These are phyloP conservation scores for Engystomops pustulosus DNA, from an alignment of 2,113 vertebrate genomes.

Conservation along the genomic window DNA sequence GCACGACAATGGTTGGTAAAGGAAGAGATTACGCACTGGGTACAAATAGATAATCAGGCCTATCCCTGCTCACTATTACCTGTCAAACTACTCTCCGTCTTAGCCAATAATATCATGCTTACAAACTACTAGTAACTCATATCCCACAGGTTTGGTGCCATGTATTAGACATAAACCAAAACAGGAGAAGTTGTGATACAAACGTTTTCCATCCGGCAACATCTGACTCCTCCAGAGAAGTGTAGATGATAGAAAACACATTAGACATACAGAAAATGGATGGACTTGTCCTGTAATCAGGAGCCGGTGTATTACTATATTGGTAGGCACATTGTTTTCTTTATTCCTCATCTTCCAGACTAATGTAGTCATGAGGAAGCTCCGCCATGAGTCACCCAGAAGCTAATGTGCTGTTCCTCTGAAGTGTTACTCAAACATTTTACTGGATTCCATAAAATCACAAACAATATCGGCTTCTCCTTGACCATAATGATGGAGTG, in stretches of 20 bases:
- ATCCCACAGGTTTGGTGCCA: neutral
- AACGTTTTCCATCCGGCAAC: neutral
- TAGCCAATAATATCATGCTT: neutral
- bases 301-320: slow-evolving; percentile 27
- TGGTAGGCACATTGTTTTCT: slow-evolving; percentile 31
- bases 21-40: no score
- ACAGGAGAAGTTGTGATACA: neutral
- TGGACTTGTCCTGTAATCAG: neutral
- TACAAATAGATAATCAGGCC: no score
- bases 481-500: slow-evolving; percentile 27
- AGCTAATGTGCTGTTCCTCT: slow-evolving; percentile 21
- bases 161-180: neutral
- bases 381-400: slow-evolving; percentile 14
- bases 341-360: slow-evolving; percentile 33
- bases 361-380: neutral
- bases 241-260: neutral
- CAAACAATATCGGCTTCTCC: slow-evolving; percentile 18
- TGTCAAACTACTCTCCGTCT: neutral
- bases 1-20: no score
- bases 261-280: neutral
- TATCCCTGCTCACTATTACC: neutral
- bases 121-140: neutral
- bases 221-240: neutral
- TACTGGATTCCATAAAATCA: slow-evolving; percentile 37
- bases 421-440: slow-evolving; percentile 46